Base-by-base conservation (phyloP, 1,140 invertebrate species). In the Rhopalosiphum padi region DNA sequence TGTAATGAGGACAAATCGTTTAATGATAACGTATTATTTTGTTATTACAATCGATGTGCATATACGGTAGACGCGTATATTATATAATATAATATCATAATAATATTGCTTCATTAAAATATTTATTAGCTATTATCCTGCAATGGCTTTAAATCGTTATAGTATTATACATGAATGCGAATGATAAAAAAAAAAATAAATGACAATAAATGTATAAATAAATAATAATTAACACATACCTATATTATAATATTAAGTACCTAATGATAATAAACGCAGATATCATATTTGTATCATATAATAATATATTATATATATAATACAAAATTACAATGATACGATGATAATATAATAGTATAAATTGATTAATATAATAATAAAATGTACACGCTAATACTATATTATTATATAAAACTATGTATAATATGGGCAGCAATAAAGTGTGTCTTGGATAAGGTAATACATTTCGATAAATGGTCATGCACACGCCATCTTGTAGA, bases 401-500 rank as follows among this genome's bases (percentile, higher is more conserved):
- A 77, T 15, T 15, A 77, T 15, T 77, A 30, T 68, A 77, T 6
- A 77, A 77, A n/a, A n/a, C 30, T 77, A 77, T 77, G 30, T 35
- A n/a, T 68, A 77, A 77, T 77, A 60, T n/a, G 30, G 60, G 60
- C n/a, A 77, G 30, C 60, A 77, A 77, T 77, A n/a, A 77, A 77
- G 60, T 77, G 15, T 77, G 30, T n/a, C 30, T 77, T n/a, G n/a
- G 60, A 77, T 77, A 77, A 77, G 5, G 30, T 77, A 77, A 77
- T 77, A 77, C n/a, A 77, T 77, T n/a, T 77, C n/a, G n/a, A 77
- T 77, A n/a, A 77, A 77, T n/a, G 60, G 60, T 77, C 60, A 77
- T 68, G 60, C 60, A 77, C 60, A n/a, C 15, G 30, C 15, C 48
- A 30, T 53, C 53, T 22, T 30, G 22, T 77, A 15, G 60, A 21